phyloP scores from a whole-genome alignment of 2,888 invertebrate genomes.

The Arctia plantaginis region DNA sequence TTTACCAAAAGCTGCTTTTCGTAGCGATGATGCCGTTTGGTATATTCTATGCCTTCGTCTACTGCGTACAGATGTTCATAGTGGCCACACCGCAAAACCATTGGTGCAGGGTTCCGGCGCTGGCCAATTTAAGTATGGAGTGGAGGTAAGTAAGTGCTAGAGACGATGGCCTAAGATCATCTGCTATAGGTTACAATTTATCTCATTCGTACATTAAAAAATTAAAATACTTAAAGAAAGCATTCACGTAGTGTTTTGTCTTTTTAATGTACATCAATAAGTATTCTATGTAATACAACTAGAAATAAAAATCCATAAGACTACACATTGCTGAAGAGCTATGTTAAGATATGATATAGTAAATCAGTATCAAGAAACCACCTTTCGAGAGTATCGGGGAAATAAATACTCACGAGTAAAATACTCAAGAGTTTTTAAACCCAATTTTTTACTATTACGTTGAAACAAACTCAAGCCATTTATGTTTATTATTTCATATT shows the following conservation, averaged over 20 bases:
- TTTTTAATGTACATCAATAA: too few relatives aligned
- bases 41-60: conserved; percentile 71
- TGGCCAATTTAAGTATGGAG: conserved; percentile 62
- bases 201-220: not conserved
- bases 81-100: conserved; percentile 71
- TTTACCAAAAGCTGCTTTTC: conserved; percentile 73
- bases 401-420: not conserved
- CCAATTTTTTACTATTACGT: too few relatives aligned
- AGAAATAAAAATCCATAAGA: too few relatives aligned
- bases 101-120: conserved; percentile 73
- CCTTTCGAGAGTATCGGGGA: not conserved
- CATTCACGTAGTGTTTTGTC: not conserved
- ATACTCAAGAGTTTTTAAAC: not conserved
- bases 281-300: too few relatives aligned
- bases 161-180: not conserved
- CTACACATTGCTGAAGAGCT: not conserved
- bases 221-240: not conserved
- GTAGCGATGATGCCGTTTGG: conserved; percentile 72
- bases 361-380: too few relatives aligned
- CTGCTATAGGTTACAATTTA: not conserved
- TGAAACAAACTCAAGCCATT: too few relatives aligned
- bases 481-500: too few relatives aligned
- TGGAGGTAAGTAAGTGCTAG: conserved; percentile 61
- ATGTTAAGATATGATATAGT: not conserved
- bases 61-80: conserved; percentile 78